These are phyloP conservation scores for Mamestra configurata DNA, from an alignment of 1,140 invertebrate species.

Conservation along the genomic window DNA sequence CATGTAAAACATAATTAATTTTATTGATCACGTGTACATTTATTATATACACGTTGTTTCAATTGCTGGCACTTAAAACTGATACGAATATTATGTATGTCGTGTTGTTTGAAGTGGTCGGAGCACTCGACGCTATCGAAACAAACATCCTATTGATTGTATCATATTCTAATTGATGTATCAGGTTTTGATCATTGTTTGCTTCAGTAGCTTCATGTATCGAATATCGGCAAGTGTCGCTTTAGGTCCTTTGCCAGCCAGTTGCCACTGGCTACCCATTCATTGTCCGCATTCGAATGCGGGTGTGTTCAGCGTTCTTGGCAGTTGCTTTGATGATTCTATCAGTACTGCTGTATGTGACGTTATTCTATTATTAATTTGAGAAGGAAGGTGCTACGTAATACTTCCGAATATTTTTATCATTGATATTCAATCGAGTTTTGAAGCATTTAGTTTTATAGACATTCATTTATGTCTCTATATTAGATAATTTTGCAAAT, in stretches of 20 bases:
- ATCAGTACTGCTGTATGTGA: not conserved
- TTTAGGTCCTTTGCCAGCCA: not conserved
- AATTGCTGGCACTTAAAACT: constrained; percentile 21
- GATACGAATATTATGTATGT: not conserved
- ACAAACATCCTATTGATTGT: not conserved
- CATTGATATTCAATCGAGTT: too few relatives aligned
- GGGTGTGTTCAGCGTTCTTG: not conserved
- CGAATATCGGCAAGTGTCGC: not conserved
- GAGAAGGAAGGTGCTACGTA: constrained; percentile 2
- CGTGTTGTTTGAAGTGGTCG: not conserved
- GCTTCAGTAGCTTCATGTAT: not conserved
- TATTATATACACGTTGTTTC: not conserved
- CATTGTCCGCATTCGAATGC: not conserved
- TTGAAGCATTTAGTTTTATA: too few relatives aligned
- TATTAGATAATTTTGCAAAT: too few relatives aligned
- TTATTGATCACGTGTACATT: not conserved
- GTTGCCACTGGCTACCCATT: not conserved
- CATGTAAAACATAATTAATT: not conserved
- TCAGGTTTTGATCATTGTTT: constrained; percentile 2
- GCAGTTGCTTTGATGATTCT: not conserved
- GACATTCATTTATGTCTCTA: too few relatives aligned
- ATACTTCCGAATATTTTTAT: not conserved
- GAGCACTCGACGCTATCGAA: not conserved
- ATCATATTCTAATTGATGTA: not conserved
- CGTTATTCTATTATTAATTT: constrained; percentile 6